These are phyloP conservation scores for Beris chalybata DNA, from an alignment of 2,888 invertebrate species.

Conservation along the genomic window DNA sequence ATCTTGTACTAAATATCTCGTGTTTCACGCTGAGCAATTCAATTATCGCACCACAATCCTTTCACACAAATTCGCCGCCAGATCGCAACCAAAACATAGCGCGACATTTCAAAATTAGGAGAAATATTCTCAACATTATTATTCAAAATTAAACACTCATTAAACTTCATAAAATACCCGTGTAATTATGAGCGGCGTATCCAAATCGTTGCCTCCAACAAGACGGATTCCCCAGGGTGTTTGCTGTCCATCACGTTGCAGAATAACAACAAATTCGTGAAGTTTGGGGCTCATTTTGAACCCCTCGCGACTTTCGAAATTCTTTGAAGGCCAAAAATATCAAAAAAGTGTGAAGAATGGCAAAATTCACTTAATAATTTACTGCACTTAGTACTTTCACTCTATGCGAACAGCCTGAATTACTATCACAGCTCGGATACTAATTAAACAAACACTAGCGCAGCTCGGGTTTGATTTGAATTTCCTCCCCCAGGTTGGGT, in stretches of 20 bases:
- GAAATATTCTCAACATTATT: neutral
- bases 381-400: no score
- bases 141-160: neutral
- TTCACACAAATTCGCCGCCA: neutral
- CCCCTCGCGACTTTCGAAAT: neutral
- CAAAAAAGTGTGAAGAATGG: no score
- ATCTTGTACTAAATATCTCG: conserved; percentile 38
- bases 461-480: neutral
- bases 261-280: conserved; percentile 74
- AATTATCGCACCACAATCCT: neutral
- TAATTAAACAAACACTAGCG: conserved; percentile 7
- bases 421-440: no score
- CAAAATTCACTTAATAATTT: no score
- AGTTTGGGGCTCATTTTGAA: conserved; percentile 59
- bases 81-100: neutral
- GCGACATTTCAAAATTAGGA: neutral
- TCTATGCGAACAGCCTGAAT: no score
- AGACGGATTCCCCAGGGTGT: conserved; percentile 86
- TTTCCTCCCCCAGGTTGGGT: conserved; percentile 1
- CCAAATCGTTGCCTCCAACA: conserved; percentile 83
- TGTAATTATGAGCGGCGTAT: conserved; percentile 84
- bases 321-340: no score
- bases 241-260: conserved; percentile 70
- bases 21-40: conserved; percentile 24
- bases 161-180: conserved; percentile 65